Conservation (phyloP, 2,797 vertebrate genomes). For the Tauraco hartlaubi region DNA sequence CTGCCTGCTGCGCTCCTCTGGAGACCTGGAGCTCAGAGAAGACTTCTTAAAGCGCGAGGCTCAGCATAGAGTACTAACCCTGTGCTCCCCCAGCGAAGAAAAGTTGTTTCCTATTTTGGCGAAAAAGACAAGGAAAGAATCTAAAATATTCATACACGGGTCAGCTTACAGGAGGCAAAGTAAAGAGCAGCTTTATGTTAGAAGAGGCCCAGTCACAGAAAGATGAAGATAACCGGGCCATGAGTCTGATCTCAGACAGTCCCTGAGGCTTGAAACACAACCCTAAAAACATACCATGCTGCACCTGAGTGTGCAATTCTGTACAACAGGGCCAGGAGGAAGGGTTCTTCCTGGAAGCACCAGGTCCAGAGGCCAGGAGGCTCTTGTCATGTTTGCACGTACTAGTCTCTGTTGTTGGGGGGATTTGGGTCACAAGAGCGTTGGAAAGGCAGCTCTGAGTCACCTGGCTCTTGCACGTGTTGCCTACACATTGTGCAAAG, state of each 20-base stretch:
- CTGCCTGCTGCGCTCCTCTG: background rate
- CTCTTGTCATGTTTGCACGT: background rate
- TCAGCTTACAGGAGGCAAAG: background rate
- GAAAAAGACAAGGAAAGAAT: background rate
- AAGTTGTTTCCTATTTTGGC: background rate
- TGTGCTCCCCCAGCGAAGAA: background rate
- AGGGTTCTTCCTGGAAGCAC: slow-evolving; percentile 54
- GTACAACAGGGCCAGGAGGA: background rate
- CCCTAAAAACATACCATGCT: background rate
- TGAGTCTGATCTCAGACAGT: background rate
- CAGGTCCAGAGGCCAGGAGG: slow-evolving; percentile 24
- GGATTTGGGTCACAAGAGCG: slow-evolving; percentile 43
- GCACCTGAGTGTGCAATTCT: background rate
- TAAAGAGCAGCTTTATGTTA: background rate
- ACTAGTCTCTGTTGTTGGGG: slow-evolving; percentile 1
- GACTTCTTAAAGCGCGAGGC: background rate
- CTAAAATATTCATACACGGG: background rate
- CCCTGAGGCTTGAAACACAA: background rate
- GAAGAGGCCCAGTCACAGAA: background rate
- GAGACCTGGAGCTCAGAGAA: background rate
- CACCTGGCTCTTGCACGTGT: slow-evolving; percentile 37
- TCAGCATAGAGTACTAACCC: background rate
- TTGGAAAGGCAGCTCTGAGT: slow-evolving; percentile 24
- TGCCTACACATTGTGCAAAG: slow-evolving; percentile 20
- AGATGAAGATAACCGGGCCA: background rate